These are phyloP conservation scores for Bradypodion ventrale DNA, from an alignment of 2,797 vertebrate species.

Conservation along the genomic window DNA sequence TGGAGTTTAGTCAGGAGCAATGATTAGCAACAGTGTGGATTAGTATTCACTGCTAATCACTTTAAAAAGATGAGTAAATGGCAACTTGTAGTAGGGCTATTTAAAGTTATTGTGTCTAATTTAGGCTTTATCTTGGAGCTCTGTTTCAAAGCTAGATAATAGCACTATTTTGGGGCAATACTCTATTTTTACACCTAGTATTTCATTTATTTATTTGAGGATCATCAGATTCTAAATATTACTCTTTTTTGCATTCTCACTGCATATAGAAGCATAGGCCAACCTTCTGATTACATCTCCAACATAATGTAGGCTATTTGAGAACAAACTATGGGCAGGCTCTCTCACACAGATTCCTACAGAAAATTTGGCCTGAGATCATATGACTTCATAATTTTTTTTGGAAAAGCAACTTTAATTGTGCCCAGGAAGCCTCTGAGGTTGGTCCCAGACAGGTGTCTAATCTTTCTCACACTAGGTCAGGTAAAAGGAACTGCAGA, in stretches of 20 bases:
- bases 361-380: background rate
- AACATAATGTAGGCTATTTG: too few relatives aligned
- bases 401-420: background rate
- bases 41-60: background rate
- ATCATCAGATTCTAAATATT: too few relatives aligned
- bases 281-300: too few relatives aligned
- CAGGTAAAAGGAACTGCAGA: too few relatives aligned
- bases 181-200: too few relatives aligned
- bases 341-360: background rate
- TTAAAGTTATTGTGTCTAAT: background rate
- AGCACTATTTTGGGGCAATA: too few relatives aligned
- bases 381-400: background rate
- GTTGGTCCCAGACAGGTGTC: background rate
- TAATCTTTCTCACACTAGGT: too few relatives aligned
- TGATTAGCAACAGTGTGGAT: background rate
- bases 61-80: background rate
- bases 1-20: background rate
- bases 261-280: too few relatives aligned
- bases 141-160: background rate
- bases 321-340: background rate
- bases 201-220: too few relatives aligned
- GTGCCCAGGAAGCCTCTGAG: background rate
- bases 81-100: too few relatives aligned
- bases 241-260: too few relatives aligned
- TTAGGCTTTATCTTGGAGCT: background rate